Evolutionary conservation across 2,797 vertebrate species (phyloP).

Genomic region (Tachyglossus aculeatus): DNA sequence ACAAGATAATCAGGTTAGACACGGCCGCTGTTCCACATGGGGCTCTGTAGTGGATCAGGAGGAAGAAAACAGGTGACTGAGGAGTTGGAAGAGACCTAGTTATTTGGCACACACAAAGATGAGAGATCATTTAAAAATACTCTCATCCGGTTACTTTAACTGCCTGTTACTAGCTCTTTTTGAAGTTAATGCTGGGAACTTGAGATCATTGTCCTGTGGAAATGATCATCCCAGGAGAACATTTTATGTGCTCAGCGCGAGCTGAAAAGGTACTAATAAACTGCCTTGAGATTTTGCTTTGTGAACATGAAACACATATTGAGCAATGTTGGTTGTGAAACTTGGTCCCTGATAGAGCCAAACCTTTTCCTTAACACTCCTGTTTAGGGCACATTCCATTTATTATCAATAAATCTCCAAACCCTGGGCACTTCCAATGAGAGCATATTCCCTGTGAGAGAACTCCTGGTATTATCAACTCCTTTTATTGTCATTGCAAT

Average conservation of each 20-base stretch:
- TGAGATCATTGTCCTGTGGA: not conserved
- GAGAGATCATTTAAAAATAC: rapidly evolving
- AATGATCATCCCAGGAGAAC: not conserved
- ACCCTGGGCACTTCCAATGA: constrained; percentile 42
- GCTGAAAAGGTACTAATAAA: constrained; percentile 38
- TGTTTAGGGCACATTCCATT: constrained; percentile 55
- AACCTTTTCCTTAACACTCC: constrained; percentile 55
- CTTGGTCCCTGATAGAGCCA: constrained; percentile 33
- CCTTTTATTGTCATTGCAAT: constrained; percentile 45
- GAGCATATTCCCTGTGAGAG: constrained; percentile 49
- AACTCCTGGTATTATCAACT: constrained; percentile 49
- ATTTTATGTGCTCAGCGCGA: constrained; percentile 16
- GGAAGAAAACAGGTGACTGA: not conserved
- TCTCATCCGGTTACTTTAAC: not conserved
- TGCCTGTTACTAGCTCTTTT: constrained; percentile 7
- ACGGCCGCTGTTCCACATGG: no score
- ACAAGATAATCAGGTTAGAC: no score
- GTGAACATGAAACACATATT: not conserved
- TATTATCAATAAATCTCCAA: constrained; percentile 64
- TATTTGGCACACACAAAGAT: not conserved
- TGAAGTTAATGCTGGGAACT: not conserved
- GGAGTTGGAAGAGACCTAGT: not conserved
- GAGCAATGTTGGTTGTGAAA: constrained; percentile 18
- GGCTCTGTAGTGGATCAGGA: not conserved
- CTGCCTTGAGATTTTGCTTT: constrained; percentile 23